A percentile compares a stretch with the other conserved stretches of the same genome.
These are phyloP conservation scores for Bradysia coprophila DNA, from an alignment of 1,140 invertebrate species.

Conservation along the genomic window DNA sequence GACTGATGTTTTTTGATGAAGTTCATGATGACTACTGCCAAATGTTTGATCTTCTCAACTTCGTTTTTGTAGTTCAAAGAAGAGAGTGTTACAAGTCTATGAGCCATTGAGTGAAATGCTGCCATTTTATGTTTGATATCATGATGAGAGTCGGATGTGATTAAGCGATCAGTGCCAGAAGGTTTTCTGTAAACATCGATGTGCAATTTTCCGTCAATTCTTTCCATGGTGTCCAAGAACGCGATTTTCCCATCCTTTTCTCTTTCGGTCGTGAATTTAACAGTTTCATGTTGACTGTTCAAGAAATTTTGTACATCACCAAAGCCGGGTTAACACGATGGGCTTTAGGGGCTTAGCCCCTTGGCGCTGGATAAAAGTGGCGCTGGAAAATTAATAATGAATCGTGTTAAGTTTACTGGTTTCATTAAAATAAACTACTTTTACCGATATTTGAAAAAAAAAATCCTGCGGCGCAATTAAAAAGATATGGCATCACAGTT, in stretches of 20 bases:
- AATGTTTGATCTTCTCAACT: background rate
- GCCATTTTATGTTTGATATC: background rate
- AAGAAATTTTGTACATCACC: background rate
- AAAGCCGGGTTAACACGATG: too few relatives aligned
- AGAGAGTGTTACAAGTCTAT: background rate
- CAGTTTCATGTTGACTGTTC: background rate
- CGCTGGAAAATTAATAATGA: too few relatives aligned
- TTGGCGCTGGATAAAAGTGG: too few relatives aligned
- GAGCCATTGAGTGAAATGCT: background rate
- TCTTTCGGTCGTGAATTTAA: background rate
- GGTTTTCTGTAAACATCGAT: background rate
- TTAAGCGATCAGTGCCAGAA: background rate
- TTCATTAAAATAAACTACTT: too few relatives aligned
- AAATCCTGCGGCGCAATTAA: too few relatives aligned
- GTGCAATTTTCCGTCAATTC: background rate
- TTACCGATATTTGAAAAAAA: too few relatives aligned
- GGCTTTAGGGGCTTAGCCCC: too few relatives aligned
- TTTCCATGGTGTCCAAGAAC: background rate
- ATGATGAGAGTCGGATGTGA: background rate
- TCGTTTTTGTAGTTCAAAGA: background rate
- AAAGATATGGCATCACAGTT: too few relatives aligned
- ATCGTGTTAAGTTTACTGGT: too few relatives aligned
- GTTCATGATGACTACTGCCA: background rate
- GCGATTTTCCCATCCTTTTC: background rate
- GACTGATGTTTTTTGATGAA: background rate